phyloP scores from a whole-genome alignment of 2,888 invertebrate genomes.

The Mesochorus sp. region DNA sequence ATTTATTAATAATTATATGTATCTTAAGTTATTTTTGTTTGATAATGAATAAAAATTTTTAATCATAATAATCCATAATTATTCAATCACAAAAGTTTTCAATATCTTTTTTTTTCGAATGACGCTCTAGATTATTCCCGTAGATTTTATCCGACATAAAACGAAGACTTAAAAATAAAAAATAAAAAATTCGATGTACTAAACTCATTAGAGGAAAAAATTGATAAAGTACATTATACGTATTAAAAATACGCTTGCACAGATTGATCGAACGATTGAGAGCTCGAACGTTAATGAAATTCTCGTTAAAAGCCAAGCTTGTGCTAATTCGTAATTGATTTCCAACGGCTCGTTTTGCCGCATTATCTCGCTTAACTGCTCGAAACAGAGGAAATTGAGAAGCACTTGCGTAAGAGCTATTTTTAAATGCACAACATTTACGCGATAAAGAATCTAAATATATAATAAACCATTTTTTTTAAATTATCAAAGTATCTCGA shows the following conservation, averaged over 20 bases:
- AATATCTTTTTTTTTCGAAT: no score
- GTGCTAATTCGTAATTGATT: constrained; percentile 56
- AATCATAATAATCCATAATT: no score
- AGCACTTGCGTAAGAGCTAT: neutral
- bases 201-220: constrained; percentile 44
- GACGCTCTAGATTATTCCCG: no score
- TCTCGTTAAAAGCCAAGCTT: constrained; percentile 40
- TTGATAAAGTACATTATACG: constrained; percentile 38
- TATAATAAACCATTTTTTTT: no score
- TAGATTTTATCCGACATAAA: no score
- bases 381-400: neutral
- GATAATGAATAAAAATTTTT: no score
- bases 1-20: no score
- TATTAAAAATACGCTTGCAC: neutral
- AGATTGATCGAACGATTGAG: constrained; percentile 20
- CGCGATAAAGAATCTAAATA: neutral
- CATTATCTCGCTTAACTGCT: constrained; percentile 8
- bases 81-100: no score
- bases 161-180: neutral
- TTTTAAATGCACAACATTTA: neutral
- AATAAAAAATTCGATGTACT: neutral
- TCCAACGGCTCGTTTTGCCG: constrained; percentile 48
- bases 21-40: no score
- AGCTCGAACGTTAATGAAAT: constrained; percentile 47
- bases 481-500: no score